Evolutionary conservation across 2,888 invertebrate species (phyloP), one percentile per base, ranked within the genome.

Genomic region (Drosophila falleni): DNA sequence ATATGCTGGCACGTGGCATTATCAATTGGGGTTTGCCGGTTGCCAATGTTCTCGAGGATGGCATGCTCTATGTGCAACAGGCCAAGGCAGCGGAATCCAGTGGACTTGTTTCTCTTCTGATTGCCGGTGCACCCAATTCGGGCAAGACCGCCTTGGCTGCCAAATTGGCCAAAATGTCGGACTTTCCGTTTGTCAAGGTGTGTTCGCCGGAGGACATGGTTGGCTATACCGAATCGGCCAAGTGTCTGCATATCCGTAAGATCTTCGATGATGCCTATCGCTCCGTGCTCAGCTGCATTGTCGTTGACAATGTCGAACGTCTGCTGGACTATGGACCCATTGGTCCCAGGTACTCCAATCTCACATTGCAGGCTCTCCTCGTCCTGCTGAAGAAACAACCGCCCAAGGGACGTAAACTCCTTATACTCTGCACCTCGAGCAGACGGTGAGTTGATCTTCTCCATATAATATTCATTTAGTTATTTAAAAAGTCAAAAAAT

Each of bases 201-300:
- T 97, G 97, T 93, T 97, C 97, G 16, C 98, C 98, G 0, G 98
- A 98, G 90, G 98, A 98, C 90, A 98, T 98, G 98, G 96, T 98
- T 78, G 99, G 99, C 8, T 99, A 95, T 91, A 98, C 98, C 0
- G 99, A 99, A 93, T 95, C 97, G 5, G 97, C 99, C 33, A 99
- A 99, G 93, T 99, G 99, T 93, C 94, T 98, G 90, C 95, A 96
- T 80, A 98, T 99, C 80, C 95, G 98, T 88, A 99, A 99, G 97
- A 95, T 98, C 70, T 99, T 99, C 93, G 99, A 99, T 92, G 99
- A 99, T 93, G 99, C 99, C 0, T 99, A 99, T 94, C 97, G 99
- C 90, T 99, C 99, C 0, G 96, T 95, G 37, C 94, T 99, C 71
- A 99, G 99, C 82, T 98, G 99, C 92, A 97, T 99, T 91, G 94